These are phyloP conservation scores for Corvus cornix DNA, from an alignment of 2,113 vertebrate species.

Conservation along the genomic window DNA sequence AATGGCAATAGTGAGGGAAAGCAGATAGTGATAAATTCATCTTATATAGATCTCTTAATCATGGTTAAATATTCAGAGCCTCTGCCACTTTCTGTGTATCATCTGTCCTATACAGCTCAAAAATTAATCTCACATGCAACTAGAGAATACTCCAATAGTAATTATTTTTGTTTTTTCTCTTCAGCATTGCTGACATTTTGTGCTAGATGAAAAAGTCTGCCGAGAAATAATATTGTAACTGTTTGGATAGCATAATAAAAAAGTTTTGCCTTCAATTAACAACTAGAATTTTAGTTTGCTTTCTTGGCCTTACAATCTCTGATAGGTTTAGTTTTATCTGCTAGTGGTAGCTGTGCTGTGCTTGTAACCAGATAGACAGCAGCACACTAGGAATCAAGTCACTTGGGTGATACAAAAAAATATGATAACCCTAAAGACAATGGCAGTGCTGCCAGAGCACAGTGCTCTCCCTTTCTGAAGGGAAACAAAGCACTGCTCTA, in stretches of 20 bases:
- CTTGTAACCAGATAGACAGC: not conserved
- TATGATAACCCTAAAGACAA: not conserved
- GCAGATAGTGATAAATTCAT: not conserved
- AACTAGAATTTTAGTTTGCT: not conserved
- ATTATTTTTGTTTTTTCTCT: not conserved
- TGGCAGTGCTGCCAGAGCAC: not conserved
- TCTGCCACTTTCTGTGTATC: not conserved
- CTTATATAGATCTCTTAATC: conserved; percentile 30
- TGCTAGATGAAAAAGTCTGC: not conserved
- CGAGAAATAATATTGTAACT: not conserved
- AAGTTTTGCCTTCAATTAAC: not conserved
- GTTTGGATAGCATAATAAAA: not conserved
- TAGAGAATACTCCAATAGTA: not conserved
- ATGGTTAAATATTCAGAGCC: conserved; percentile 10
- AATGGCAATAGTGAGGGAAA: conserved; percentile 10
- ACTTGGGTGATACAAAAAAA: not conserved
- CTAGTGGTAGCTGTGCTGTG: not conserved
- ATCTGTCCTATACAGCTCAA: not conserved
- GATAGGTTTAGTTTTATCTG: not conserved
- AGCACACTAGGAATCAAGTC: not conserved
- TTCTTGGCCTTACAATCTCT: not conserved
- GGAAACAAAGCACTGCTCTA: not conserved
- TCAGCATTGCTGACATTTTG: not conserved
- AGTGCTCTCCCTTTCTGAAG: not conserved
- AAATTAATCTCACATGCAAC: not conserved